Percentiles rank a stretch among this genome's conserved stretches.
Evolutionary conservation across 2,888 invertebrate genomes (phyloP).

Genomic region (Orchesellides sinensis): DNA sequence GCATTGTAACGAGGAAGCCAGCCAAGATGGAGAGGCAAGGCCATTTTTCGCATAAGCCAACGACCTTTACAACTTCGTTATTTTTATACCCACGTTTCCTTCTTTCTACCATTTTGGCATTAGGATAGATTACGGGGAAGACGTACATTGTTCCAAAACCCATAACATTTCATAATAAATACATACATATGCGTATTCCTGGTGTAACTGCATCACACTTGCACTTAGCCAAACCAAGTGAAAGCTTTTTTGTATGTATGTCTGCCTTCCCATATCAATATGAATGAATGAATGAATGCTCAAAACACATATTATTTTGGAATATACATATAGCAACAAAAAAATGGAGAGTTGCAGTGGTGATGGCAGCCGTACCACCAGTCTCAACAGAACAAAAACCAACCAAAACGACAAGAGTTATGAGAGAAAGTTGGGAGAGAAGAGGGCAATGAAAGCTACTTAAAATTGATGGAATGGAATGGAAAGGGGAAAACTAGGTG

Average conservation of each 20-base stretch:
- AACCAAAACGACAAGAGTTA: constrained; percentile 24
- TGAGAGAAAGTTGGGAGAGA: constrained; percentile 30
- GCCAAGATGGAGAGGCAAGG: constrained; percentile 29
- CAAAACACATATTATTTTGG: neutral
- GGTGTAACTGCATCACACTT: neutral
- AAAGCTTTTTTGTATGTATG: constrained; percentile 4
- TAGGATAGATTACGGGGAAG: neutral
- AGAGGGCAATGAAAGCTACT: constrained; percentile 38
- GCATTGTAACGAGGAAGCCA: neutral
- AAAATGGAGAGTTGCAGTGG: neutral
- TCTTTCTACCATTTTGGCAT: constrained; percentile 8
- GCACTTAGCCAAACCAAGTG: neutral
- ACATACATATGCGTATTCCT: neutral
- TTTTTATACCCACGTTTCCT: constrained; percentile 5
- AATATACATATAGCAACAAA: neutral
- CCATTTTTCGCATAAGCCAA: constrained; percentile 51
- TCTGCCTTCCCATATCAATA: neutral
- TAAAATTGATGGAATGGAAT: constrained; percentile 39
- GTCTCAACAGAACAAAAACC: constrained; percentile 7
- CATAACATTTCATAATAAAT: neutral
- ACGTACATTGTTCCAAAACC: neutral
- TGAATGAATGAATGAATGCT: neutral
- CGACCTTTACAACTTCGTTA: constrained; percentile 40
- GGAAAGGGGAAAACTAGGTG: constrained; percentile 42
- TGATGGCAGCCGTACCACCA: neutral